Conservation (phyloP, 2,888 invertebrate genomes). For the Eupithecia abbreviata region DNA sequence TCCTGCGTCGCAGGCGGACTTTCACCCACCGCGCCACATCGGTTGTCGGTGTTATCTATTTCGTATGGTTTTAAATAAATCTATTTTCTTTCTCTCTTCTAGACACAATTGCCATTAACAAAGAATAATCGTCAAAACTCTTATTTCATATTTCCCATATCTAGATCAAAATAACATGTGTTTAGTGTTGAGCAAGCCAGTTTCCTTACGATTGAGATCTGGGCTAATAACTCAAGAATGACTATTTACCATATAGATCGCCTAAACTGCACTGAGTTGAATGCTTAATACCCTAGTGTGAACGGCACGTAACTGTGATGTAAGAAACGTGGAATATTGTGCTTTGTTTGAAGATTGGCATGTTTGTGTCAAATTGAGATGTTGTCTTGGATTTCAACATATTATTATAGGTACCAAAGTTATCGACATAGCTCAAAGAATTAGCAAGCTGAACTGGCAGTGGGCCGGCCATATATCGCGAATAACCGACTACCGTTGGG, state of each 20-base stretch:
- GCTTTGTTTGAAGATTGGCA: background rate
- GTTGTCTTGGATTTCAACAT: background rate
- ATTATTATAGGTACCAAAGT: background rate
- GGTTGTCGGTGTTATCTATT: too few species aligned
- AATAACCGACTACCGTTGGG: too few species aligned
- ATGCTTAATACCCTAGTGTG: conserved; percentile 27
- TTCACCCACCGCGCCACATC: too few species aligned
- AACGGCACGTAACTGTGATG: conserved; percentile 23
- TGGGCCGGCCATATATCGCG: too few species aligned
- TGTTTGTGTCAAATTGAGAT: background rate
- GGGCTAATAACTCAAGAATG: conserved; percentile 25
- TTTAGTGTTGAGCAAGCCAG: conserved; percentile 10
- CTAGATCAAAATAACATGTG: background rate
- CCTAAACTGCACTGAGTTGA: conserved; percentile 20
- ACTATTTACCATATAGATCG: conserved; percentile 28
- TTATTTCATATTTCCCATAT: background rate
- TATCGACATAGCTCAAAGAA: too few species aligned
- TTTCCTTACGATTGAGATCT: conserved; percentile 16
- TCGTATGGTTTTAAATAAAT: too few species aligned
- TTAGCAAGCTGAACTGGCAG: too few species aligned
- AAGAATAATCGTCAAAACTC: background rate
- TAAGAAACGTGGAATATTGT: conserved; percentile 16
- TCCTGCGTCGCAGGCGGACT: too few species aligned
- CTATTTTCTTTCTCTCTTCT: too few species aligned
- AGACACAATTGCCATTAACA: too few species aligned